Base-by-base conservation (phyloP, 2,888 invertebrate species). In the Drosophila kanekoi region DNA sequence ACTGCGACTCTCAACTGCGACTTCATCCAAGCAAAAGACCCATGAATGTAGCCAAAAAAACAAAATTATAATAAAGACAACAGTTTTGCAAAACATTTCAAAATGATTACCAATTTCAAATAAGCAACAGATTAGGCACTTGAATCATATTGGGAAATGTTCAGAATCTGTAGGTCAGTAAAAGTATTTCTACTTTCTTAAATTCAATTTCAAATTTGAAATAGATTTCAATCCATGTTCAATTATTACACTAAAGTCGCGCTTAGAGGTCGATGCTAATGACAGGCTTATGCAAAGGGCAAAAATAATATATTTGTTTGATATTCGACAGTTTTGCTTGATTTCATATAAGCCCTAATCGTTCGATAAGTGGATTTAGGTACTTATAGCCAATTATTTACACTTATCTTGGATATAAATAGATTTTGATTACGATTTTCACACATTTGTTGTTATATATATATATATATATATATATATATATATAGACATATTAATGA, bases 71-170 rank as follows among this genome's bases (percentile, higher is more conserved):
- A 18, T 6, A 13, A 16, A 32, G 10, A 20, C 16, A 61, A 43
- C 35, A 35, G 28, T 20, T 53, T 40, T 45, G 49, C 37, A 51
- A 28, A 48, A 49, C 16, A 23, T 23, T 54, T 57, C 40, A 57
- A 35, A 53, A n/a, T 57, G 4, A 18, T 13, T 18, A 40, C 40
- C 28, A 20, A 47, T 45, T 38, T 14, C 23, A 32, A 48, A n/a
- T n/a, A 48, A 18, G 35, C 28, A 28, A 23, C 43, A 57, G n/a
- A 48, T 54, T 23, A 20, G 16, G 14, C 14, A 13, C 35, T 41
- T 33, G 13, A 37, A 45, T 37, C n/a, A 38, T 43, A 23, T 3
- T 33, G 41, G 23, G 14, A 11, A 16, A 63, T 23, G 11, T 37
- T 11, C 10, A 45, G 28, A 33, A 28, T 32, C n/a, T 9, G 16